Conservation (phyloP, 2,113 vertebrate genomes). For the Macquaria australasica region DNA sequence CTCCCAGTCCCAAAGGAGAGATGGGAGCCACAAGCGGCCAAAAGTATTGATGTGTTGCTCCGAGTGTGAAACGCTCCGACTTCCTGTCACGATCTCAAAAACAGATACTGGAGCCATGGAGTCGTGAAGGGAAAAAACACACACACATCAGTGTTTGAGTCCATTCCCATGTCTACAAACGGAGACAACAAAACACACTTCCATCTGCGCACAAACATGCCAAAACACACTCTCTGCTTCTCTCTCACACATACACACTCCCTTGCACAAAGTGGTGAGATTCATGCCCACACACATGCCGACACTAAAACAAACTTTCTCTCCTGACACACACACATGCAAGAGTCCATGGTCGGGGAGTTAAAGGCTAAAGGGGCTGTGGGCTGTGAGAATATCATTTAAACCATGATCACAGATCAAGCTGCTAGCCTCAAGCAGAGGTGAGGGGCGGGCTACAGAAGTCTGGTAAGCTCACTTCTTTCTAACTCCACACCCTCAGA, state of each 20-base stretch:
- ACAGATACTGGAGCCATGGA: constrained; percentile 38
- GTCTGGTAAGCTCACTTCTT: too few species aligned
- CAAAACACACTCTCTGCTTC: constrained; percentile 6
- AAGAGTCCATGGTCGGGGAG: neutral
- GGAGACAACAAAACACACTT: constrained; percentile 16
- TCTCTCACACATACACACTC: neutral
- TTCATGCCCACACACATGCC: constrained; percentile 5
- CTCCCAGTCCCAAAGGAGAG: constrained; percentile 48
- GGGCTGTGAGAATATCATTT: neutral
- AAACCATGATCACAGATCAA: neutral
- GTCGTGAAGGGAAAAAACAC: constrained; percentile 39
- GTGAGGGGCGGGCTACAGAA: neutral
- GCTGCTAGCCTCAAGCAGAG: neutral
- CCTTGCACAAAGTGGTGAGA: neutral
- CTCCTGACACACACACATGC: neutral
- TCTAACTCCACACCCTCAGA: too few species aligned
- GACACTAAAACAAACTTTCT: neutral
- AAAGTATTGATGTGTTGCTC: constrained; percentile 54
- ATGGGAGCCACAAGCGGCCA: constrained; percentile 47
- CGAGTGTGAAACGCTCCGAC: constrained; percentile 53
- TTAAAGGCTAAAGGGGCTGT: neutral
- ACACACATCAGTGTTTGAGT: neutral
- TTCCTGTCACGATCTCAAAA: constrained; percentile 68
- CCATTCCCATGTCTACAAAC: neutral
- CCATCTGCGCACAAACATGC: constrained; percentile 17